phyloP scores from a whole-genome alignment of 2,888 invertebrate species.

The Spialia ferax region DNA sequence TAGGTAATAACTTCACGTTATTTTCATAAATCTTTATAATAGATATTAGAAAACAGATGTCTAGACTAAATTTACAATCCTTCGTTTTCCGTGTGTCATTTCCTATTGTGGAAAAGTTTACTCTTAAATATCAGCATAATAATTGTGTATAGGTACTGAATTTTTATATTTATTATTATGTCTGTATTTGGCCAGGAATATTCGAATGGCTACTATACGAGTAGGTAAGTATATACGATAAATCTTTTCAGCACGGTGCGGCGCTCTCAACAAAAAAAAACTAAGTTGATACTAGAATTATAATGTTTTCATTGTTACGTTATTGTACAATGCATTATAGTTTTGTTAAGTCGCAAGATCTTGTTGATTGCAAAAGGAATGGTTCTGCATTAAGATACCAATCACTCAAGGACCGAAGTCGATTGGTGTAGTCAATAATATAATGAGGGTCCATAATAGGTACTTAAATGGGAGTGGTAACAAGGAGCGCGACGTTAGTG shows the following conservation, averaged over 20 bases:
- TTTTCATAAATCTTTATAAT: constrained; percentile 16
- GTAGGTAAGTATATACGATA: neutral
- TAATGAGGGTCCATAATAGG: neutral
- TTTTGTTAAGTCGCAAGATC: too few species aligned
- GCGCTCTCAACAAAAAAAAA: too few species aligned
- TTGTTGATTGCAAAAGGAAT: too few species aligned
- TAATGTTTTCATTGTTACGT: too few species aligned
- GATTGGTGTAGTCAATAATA: neutral
- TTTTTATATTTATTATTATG: too few species aligned
- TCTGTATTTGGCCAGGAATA: too few species aligned
- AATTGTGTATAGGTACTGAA: too few species aligned
- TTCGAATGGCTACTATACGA: neutral
- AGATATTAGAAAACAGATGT: constrained; percentile 18
- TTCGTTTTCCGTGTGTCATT: constrained; percentile 12
- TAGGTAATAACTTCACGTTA: constrained; percentile 18
- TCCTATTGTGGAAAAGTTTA: constrained; percentile 17
- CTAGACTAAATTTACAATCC: constrained; percentile 22
- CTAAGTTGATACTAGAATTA: neutral
- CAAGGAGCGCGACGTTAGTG: neutral
- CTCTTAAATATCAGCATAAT: constrained; percentile 8
- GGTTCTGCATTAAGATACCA: neutral
- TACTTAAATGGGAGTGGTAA: neutral
- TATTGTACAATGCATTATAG: too few species aligned
- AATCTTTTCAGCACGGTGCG: neutral
- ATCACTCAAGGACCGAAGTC: neutral